A percentile compares a stretch with the other conserved stretches of the same genome.
Evolutionary conservation across 2,888 invertebrate genomes (phyloP).

Genomic region (Rhorus exstirpatorius): DNA sequence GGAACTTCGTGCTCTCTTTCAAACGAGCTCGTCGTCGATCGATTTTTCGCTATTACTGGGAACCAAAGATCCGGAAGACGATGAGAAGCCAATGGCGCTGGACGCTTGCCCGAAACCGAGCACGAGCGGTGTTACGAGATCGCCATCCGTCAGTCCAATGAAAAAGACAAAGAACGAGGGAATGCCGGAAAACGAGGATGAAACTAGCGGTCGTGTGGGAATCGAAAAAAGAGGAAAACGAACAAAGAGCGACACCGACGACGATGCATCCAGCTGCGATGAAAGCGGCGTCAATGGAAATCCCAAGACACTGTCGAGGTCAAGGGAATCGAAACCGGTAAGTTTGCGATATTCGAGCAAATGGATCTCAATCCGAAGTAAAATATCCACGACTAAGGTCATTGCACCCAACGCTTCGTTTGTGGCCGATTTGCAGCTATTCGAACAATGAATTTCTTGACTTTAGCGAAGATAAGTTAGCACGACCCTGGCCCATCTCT

Average conservation of each 20-base stretch:
- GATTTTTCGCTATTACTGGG: slow-evolving; percentile 79
- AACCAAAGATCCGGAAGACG: slow-evolving; percentile 21
- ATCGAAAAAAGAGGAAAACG: background rate
- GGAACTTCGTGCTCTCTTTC: slow-evolving; percentile 90
- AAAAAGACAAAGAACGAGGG: slow-evolving; percentile 39
- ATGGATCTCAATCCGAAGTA: background rate
- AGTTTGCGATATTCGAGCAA: slow-evolving; percentile 45
- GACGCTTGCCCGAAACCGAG: slow-evolving; percentile 48
- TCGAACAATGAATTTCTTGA: background rate
- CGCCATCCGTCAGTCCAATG: slow-evolving; percentile 41
- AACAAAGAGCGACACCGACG: slow-evolving; percentile 3
- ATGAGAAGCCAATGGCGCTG: slow-evolving; percentile 11
- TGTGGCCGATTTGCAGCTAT: slow-evolving; percentile 8
- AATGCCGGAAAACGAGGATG: slow-evolving; percentile 43
- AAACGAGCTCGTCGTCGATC: slow-evolving; percentile 85
- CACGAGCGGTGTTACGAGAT: slow-evolving; percentile 46
- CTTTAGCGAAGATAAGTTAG: background rate
- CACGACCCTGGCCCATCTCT: background rate
- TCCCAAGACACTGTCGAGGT: slow-evolving; percentile 73
- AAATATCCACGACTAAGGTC: background rate
- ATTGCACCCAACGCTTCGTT: background rate
- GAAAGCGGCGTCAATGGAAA: slow-evolving; percentile 58
- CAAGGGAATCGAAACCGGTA: slow-evolving; percentile 74
- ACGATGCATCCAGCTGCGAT: slow-evolving; percentile 31
- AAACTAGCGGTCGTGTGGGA: background rate